These are phyloP conservation scores for Cephus cinctus DNA, from an alignment of 1,140 invertebrate species.

Conservation along the genomic window DNA sequence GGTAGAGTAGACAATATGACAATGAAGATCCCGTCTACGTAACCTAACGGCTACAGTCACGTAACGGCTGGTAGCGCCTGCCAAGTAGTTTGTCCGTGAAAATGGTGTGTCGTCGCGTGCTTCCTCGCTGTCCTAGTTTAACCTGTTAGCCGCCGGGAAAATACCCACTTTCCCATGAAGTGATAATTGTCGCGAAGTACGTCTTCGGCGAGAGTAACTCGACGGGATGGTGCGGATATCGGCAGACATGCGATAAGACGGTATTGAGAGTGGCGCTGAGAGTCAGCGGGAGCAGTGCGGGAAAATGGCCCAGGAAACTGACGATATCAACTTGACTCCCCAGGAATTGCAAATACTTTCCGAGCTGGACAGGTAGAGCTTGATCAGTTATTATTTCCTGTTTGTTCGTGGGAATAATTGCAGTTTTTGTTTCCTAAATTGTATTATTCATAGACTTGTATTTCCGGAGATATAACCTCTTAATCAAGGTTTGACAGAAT, in stretches of 20 bases:
- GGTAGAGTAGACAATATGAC: no score
- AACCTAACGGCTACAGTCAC: no score
- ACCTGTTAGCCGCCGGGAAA: constrained; percentile 33
- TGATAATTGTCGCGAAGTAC: constrained; percentile 8
- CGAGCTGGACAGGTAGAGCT: constrained; percentile 77
- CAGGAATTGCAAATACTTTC: constrained; percentile 79
- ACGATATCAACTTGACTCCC: constrained; percentile 63
- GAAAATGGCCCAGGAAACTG: constrained; percentile 57
- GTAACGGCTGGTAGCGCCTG: no score
- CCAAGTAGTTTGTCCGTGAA: constrained; percentile 11
- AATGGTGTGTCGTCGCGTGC: constrained; percentile 30
- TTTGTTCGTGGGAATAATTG: constrained; percentile 1
- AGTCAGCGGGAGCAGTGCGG: neutral
- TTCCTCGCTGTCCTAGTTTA: constrained; percentile 30
- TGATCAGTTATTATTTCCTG: constrained; percentile 1
- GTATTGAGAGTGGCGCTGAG: constrained; percentile 12
- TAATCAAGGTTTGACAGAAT: constrained; percentile 32
- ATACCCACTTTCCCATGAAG: constrained; percentile 16
- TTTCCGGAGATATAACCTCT: constrained; percentile 23
- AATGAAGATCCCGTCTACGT: no score
- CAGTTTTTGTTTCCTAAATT: neutral
- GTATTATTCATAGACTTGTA: neutral
- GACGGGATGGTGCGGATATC: no score
- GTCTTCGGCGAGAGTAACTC: no score
- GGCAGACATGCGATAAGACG: constrained; percentile 19